A percentile compares a stretch with the other conserved stretches of the same genome.
phyloP scores from a whole-genome alignment of 2,888 invertebrate species.

The Amblyjoppa proteus region DNA sequence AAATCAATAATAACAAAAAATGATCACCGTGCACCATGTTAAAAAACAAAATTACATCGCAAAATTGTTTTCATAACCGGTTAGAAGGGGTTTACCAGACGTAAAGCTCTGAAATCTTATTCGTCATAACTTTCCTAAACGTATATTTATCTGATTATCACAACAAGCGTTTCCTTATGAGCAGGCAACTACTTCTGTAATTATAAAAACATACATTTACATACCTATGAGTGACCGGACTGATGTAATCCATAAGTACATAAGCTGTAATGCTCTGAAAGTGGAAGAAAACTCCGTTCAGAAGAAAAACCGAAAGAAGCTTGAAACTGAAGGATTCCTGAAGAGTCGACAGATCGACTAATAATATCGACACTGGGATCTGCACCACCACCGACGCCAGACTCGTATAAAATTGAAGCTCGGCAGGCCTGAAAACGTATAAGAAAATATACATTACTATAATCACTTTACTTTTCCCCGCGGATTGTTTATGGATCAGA shows the following conservation, averaged over 20 bases:
- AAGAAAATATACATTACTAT: slow-evolving; percentile 8
- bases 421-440: slow-evolving; percentile 88
- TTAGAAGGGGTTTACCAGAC: background rate
- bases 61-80: background rate
- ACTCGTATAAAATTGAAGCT: slow-evolving; percentile 92
- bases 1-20: slow-evolving; percentile 6
- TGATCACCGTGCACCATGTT: background rate
- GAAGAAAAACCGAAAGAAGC: slow-evolving; percentile 87
- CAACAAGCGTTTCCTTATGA: background rate
- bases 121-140: background rate
- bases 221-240: slow-evolving; percentile 92
- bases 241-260: slow-evolving; percentile 92
- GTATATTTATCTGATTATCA: background rate
- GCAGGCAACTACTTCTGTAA: background rate
- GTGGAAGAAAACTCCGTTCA: slow-evolving; percentile 92
- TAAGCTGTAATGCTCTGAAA: slow-evolving; percentile 93
- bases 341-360: slow-evolving; percentile 88
- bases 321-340: slow-evolving; percentile 85
- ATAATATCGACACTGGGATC: slow-evolving; percentile 89
- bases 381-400: slow-evolving; percentile 90
- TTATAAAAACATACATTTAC: background rate
- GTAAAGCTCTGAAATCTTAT: background rate
- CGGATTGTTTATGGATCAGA: background rate
- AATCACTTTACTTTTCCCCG: background rate
- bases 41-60: slow-evolving; percentile 12